Evolutionary conservation across 2,113 vertebrate genomes (phyloP), one percentile per base, ranked within the genome.

Genomic region (Rutilus rutilus): DNA sequence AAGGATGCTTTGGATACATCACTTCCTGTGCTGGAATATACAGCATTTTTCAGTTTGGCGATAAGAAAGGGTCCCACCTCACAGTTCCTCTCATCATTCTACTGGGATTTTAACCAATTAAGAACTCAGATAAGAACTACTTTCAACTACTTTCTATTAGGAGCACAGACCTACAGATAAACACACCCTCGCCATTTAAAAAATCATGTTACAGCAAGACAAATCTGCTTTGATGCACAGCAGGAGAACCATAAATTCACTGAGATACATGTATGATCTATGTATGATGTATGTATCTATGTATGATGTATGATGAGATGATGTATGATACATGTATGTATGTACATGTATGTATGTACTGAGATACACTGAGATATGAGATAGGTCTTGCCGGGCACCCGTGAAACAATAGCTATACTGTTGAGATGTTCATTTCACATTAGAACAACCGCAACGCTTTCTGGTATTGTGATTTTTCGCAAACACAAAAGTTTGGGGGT

Each of bases 21-120:
- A 88, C 73, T 82, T 86, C 87, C 82, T 86, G 78, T 73, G 5
- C 6, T 67, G 65, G 60, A 52, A 86, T 79, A 86, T 25, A 78
- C 82, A 83, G 69, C 87, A 83, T 59, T 85, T 42, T 87, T 85
- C 71, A 88, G 78, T 82, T 78, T 78, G 47, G 21, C n/a, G 84
- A 88, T 86, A 82, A 77, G 78, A 78, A 25, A 21, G 52, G 60
- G 84, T 83, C 74, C 33, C 62, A 85, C 57, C 19, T 73, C 60
- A 27, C 50, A 86, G 30, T 45, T 67, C 85, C 69, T 15, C 10
- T 52, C 39, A 3, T 30, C 76, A 83, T 78, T 82, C 84, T 77
- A 36, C 9, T 47, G n/a, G 42, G 82, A 50, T 83, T 71, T 69
- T 9, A 79, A 23, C 79, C 36, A 23, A 71, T 81, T 79, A 67